Evolutionary conservation across 2,888 invertebrate genomes (phyloP).

Genomic region (Hymenopus coronatus): DNA sequence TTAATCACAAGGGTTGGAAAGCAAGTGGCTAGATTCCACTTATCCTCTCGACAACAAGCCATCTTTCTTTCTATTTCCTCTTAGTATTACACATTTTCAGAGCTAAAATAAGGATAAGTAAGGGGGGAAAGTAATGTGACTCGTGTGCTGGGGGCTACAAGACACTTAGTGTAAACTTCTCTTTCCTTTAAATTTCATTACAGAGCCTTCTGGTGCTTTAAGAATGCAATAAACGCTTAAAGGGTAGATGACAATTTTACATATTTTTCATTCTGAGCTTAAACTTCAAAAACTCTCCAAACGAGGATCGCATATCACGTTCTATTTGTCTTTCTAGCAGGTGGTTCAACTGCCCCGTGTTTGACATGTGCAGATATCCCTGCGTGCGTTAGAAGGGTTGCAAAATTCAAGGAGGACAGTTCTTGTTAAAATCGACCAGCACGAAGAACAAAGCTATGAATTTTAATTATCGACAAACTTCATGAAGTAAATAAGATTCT

Average conservation of each 20-base stretch:
- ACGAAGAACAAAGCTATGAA: too few relatives aligned
- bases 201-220: not conserved
- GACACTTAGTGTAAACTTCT: not conserved
- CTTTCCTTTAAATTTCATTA: not conserved
- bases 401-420: too few relatives aligned
- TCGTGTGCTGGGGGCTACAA: not conserved
- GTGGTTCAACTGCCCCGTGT: too few relatives aligned
- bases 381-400: too few relatives aligned
- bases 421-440: too few relatives aligned
- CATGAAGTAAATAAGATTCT: too few relatives aligned
- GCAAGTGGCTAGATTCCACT: not conserved
- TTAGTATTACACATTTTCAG: not conserved
- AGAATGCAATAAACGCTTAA: not conserved
- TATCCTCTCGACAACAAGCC: not conserved
- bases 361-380: too few relatives aligned
- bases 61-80: not conserved
- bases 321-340: too few relatives aligned
- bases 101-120: not conserved
- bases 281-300: too few relatives aligned
- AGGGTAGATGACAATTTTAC: not conserved
- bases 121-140: not conserved
- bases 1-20: constrained; percentile 5
- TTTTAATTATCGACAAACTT: too few relatives aligned
- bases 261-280: not conserved
- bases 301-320: too few relatives aligned